Evolutionary conservation across 2,888 invertebrate species (phyloP).

Genomic region (Nephrocerus scutellatus): DNA sequence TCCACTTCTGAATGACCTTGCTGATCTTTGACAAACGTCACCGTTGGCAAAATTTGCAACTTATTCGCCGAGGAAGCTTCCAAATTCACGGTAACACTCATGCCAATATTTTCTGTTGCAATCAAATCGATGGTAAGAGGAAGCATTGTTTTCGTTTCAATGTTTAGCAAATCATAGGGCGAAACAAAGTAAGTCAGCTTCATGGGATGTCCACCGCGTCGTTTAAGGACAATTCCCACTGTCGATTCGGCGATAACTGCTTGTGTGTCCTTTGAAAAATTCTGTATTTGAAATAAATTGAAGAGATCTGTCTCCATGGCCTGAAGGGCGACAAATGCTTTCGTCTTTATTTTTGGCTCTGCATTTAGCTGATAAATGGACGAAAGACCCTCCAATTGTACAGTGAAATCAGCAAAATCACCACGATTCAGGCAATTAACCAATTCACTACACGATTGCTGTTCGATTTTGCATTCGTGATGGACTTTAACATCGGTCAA

Average conservation of each 20-base stretch:
- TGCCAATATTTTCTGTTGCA: slow-evolving; percentile 63
- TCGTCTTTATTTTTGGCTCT: slow-evolving; percentile 89
- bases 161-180: slow-evolving; percentile 82
- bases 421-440: slow-evolving; percentile 75
- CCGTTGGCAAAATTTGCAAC: slow-evolving; percentile 41
- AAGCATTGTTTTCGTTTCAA: slow-evolving; percentile 63
- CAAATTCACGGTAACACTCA: slow-evolving; percentile 82
- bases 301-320: slow-evolving; percentile 85
- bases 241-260: slow-evolving; percentile 78
- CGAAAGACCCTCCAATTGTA: slow-evolving; percentile 83
- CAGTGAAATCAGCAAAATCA: slow-evolving; percentile 86
- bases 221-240: slow-evolving; percentile 75
- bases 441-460: slow-evolving; percentile 82
- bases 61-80: slow-evolving; percentile 80
- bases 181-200: slow-evolving; percentile 89
- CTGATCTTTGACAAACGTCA: slow-evolving; percentile 36
- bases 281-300: slow-evolving; percentile 70
- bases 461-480: slow-evolving; percentile 79
- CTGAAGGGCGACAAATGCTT: slow-evolving; percentile 86
- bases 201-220: slow-evolving; percentile 88
- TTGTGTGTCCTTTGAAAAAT: slow-evolving; percentile 59
- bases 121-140: slow-evolving; percentile 71
- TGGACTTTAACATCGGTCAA: slow-evolving; percentile 87
- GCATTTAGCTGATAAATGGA: slow-evolving; percentile 91
- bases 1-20: slow-evolving; percentile 25